Evolutionary conservation across 2,888 invertebrate genomes (phyloP), one percentile per base, ranked within the genome.

Genomic region (Dicyrtoma fusca): DNA sequence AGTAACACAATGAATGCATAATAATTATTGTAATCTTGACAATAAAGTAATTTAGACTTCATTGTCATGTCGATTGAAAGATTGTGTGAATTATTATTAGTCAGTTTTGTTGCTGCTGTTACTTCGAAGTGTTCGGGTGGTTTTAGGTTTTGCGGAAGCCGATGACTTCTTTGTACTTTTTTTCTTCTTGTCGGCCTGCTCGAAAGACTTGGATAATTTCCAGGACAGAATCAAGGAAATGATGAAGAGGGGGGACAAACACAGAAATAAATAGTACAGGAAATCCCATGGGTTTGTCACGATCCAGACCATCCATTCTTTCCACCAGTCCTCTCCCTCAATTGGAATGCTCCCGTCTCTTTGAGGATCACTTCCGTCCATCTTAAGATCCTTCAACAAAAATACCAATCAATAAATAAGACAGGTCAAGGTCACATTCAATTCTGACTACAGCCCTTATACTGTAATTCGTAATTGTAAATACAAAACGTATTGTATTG

Each of bases 221-320:
- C 76, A 74, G n/a, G 73, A 74, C 21, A 69, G 62, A 45, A 76
- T 61, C 71, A 72, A 47, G 6, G 76, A 70, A 45, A 76, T 63
- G 10, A 76, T 44, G 49, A 76, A 71, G 10, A 76, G 65, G 11
- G 76, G 76, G 1, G 76, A 71, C 55, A 76, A 51, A 34, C 66
- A 69, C 42, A 76, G 23, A 61, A 71, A 74, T 0, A 76, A 42
- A 61, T 74, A 76, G 63, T 69, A 76, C n/a, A 74, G 66, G 44
- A 76, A 76, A 45, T 76, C 76, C 72, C 73, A 73, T 13, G 76
- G 76, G 71, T 76, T 76, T 44, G 72, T 72, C 17, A 74, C 45
- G 23, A 74, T 74, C 76, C 76, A 76, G 1, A 73, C 49, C 57
- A 73, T 59, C 74, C 74, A 76, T 25, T 66, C 61, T 23, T 65